Evolutionary conservation across 1,140 invertebrate genomes (phyloP), one percentile per base, ranked within the genome.

Genomic region (Lethrus apterus): DNA sequence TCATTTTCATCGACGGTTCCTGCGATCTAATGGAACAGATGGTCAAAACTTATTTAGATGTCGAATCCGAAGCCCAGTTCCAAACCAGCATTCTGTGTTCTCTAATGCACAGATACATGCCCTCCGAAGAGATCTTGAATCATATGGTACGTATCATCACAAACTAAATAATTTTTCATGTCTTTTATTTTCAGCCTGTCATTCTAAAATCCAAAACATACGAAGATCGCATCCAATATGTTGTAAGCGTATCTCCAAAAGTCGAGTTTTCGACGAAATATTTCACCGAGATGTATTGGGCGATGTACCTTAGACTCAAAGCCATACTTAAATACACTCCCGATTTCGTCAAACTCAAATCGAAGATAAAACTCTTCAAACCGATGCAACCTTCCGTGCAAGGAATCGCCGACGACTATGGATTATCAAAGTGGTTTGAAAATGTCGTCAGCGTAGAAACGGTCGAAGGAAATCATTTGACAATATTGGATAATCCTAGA

Each of bases 391-490:
- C 68, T 1, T 66, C 69, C 1, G 35, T 75, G 1, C 56, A 72
- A 19, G 60, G 69, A 1, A 51, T 72, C 4, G 70, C 76, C 17
- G 73, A 79, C 21, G 79, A 84, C 56, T 86, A 85, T 60, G 77
- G 77, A 23, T 60, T 86, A 0, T 69, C 75, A 0, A 68, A 74
- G 50, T 60, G 71, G 44, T 72, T 71, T 3, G 67, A 70, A 23
- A 59, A 65, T 1, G 64, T 68, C 2, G 69, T 78, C 0, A 68
- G 66, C 1, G 64, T 80, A 0, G 72, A 73, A 46, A 71, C 71
- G 29, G 68, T 81, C 20, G 78, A 81, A 55, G 84, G 84, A n/a
- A 83, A 84, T 62, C 84, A 87, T 54, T 58, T 75, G 0, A 77
- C 73, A 9, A 82, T 87, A 54, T 56, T 86, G 45, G 76, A 84